Conservation (phyloP, 2,113 vertebrate species). For the Mustelus asterias region DNA sequence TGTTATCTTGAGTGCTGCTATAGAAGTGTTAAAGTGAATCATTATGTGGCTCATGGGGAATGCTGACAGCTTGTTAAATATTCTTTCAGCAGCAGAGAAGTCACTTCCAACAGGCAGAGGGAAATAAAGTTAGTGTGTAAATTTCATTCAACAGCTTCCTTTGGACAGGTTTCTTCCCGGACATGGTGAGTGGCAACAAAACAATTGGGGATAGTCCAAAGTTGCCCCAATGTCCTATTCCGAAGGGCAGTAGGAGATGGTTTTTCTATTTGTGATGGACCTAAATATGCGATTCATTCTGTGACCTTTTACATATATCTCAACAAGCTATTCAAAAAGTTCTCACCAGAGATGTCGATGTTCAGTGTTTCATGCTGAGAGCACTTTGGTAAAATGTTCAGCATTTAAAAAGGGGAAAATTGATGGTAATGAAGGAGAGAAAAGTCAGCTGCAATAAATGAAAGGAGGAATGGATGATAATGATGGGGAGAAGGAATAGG, state of each 20-base stretch:
- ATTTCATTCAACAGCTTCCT: neutral
- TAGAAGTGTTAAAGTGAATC: constrained; percentile 14
- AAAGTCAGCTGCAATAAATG: neutral
- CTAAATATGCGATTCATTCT: neutral
- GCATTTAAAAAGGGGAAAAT: neutral
- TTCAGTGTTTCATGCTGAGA: neutral
- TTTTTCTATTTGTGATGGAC: neutral
- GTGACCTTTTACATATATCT: neutral
- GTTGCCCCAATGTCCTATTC: neutral
- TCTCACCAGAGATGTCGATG: neutral
- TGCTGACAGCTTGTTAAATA: neutral
- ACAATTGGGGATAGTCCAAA: neutral
- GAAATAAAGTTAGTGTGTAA: neutral
- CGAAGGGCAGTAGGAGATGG: neutral
- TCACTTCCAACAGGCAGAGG: neutral
- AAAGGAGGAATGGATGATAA: neutral
- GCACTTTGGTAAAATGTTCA: neutral
- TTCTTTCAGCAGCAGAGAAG: neutral
- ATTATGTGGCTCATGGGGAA: neutral
- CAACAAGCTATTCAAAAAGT: neutral
- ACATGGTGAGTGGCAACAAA: neutral
- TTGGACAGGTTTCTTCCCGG: neutral
- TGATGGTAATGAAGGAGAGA: neutral
- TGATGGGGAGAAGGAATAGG: neutral
- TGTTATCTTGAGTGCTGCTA: neutral